Evolutionary conservation across 2,113 vertebrate genomes (phyloP).

Genomic region (Axis porcinus): DNA sequence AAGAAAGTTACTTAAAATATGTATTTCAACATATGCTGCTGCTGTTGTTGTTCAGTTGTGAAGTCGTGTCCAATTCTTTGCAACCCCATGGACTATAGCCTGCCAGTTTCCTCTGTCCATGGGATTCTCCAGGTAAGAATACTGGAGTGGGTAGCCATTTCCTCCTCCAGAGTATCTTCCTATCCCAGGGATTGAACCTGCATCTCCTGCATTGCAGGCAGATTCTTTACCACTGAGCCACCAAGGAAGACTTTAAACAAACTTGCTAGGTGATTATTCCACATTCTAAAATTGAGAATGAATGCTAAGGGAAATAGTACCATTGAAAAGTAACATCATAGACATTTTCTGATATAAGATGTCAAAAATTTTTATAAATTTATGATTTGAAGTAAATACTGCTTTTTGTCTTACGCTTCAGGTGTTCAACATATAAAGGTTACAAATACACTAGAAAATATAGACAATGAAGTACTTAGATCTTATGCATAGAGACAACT

Average conservation of each 20-base stretch:
- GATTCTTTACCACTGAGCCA: background rate
- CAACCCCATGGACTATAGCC: background rate
- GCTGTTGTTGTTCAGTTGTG: background rate
- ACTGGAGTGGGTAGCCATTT: background rate
- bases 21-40: background rate
- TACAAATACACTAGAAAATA: background rate
- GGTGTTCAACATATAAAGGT: background rate
- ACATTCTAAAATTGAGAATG: background rate
- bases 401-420: conserved; percentile 11
- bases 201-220: background rate
- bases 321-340: conserved; percentile 39
- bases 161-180: background rate
- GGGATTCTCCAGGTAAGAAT: background rate
- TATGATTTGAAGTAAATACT: conserved; percentile 39
- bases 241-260: background rate
- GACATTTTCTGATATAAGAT: background rate
- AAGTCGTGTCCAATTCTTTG: background rate
- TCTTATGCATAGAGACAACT: background rate
- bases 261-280: background rate
- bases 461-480: background rate
- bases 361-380: background rate
- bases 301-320: conserved; percentile 31
- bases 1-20: background rate
- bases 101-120: background rate
- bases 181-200: background rate